Conservation (phyloP, 1,140 invertebrate genomes). For the Neodiprion lecontei region DNA sequence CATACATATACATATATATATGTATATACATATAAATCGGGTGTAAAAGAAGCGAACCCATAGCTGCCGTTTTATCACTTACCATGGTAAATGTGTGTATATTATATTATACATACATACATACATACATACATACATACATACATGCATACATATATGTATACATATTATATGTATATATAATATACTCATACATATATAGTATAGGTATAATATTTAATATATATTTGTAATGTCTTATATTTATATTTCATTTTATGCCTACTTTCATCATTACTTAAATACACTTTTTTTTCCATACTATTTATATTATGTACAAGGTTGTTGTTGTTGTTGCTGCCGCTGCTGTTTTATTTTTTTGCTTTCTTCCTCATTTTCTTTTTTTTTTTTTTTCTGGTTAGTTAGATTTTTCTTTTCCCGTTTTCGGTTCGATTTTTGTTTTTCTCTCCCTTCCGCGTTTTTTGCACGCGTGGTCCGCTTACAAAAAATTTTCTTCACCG, state of each 20-base stretch:
- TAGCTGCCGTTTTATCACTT: conserved; percentile 54
- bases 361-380: no score
- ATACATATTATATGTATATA: conserved; percentile 24
- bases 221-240: conserved; percentile 46
- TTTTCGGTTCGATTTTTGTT: no score
- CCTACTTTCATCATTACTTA: conserved; percentile 59
- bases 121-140: background rate
- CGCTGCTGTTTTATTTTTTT: background rate
- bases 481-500: background rate
- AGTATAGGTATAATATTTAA: conserved; percentile 52
- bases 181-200: conserved; percentile 42
- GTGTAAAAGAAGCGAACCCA: conserved; percentile 42
- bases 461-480: no score
- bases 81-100: conserved; percentile 57
- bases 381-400: no score
- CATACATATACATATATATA: background rate
- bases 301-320: conserved; percentile 62
- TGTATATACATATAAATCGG: background rate
- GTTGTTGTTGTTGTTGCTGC: conserved; percentile 37
- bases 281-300: conserved; percentile 48
- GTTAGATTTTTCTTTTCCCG: no score
- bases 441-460: no score
- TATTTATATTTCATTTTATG: conserved; percentile 60
- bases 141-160: background rate
- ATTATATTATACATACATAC: conserved; percentile 22